phyloP scores from a whole-genome alignment of 1,140 invertebrate species.

The Drosophila lini region DNA sequence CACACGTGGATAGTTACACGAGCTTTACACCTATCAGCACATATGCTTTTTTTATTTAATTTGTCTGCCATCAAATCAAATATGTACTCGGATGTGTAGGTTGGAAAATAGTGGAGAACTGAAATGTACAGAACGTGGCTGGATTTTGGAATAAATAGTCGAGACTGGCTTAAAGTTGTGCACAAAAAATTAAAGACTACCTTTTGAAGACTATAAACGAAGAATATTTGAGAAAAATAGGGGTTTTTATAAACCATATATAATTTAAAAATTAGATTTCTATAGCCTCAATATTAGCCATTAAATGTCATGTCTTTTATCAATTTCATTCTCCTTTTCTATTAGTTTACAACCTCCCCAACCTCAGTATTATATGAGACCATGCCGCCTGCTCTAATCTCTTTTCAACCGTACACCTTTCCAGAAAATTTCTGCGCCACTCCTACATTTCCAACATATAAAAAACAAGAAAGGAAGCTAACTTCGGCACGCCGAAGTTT shows the following conservation, averaged over 20 bases:
- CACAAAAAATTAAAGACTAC: not conserved
- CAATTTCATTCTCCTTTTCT: not conserved
- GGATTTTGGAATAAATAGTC: not conserved
- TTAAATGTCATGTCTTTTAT: not conserved
- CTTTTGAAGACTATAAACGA: not conserved
- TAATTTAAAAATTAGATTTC: no score
- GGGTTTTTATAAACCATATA: not conserved
- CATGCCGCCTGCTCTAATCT: constrained; percentile 16
- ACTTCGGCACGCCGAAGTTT: no score
- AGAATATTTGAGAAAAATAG: no score
- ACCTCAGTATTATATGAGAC: not conserved
- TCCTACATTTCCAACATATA: constrained; percentile 33
- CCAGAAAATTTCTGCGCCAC: constrained; percentile 11
- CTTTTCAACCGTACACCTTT: constrained; percentile 24
- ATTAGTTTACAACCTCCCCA: not conserved
- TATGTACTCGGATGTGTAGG: constrained; percentile 35
- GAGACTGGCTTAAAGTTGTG: not conserved
- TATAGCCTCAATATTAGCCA: not conserved
- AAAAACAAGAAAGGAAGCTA: no score
- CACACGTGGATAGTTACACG: constrained; percentile 19
- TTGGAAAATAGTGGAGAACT: not conserved
- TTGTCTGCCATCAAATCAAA: constrained; percentile 54
- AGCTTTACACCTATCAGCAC: constrained; percentile 52
- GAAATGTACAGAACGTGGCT: not conserved
- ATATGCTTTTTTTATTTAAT: constrained; percentile 59